Percentiles rank a stretch among this genome's conserved stretches.
Conservation (phyloP, 2,888 invertebrate genomes). For the Ophion ventricosus region DNA sequence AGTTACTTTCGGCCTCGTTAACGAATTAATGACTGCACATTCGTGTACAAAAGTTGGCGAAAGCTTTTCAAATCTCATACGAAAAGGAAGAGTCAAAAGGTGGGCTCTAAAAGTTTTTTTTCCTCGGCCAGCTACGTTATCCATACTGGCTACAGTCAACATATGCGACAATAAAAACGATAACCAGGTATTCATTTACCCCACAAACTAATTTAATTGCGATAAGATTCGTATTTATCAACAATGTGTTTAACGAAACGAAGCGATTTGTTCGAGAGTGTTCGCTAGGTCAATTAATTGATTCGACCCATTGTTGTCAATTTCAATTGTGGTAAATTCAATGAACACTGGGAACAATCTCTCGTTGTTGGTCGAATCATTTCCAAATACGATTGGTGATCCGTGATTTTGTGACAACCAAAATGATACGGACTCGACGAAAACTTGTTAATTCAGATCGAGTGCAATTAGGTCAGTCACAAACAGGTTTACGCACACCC, state of each 20-base stretch:
- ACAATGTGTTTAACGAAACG: not conserved
- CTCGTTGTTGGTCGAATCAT: not conserved
- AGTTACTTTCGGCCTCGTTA: constrained; percentile 62
- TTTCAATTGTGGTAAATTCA: not conserved
- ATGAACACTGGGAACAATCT: not conserved
- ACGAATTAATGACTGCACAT: not conserved
- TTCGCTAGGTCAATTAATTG: not conserved
- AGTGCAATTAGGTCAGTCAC: constrained; percentile 48
- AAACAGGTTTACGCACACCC: constrained; percentile 26
- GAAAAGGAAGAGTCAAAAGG: not conserved
- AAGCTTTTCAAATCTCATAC: not conserved
- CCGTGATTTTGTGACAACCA: constrained; percentile 7
- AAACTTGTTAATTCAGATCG: constrained; percentile 25
- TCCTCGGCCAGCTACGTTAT: no score
- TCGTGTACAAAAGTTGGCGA: not conserved
- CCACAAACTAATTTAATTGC: not conserved
- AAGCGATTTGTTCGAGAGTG: not conserved
- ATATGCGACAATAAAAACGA: no score
- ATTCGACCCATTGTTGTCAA: not conserved
- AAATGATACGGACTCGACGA: not conserved
- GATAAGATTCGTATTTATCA: not conserved
- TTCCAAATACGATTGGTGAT: not conserved
- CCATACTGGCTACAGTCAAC: no score
- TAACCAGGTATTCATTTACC: no score
- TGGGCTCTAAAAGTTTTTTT: no score